A percentile compares a stretch with the other conserved stretches of the same genome.
Evolutionary conservation across 2,888 invertebrate species (phyloP).

Genomic region (Theodoxus fluviatilis): DNA sequence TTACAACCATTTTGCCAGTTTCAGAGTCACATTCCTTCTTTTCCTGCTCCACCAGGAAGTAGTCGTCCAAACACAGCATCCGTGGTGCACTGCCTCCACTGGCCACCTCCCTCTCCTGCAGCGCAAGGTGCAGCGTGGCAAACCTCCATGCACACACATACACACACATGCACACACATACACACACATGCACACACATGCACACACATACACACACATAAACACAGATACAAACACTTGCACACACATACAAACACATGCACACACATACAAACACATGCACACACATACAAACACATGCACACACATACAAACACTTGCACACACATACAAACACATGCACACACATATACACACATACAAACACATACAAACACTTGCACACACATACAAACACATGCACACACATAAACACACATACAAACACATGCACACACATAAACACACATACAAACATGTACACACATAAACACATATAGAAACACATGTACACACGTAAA

Average conservation of each 20-base stretch:
- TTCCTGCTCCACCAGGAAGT: constrained; percentile 81
- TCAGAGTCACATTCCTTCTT: constrained; percentile 71
- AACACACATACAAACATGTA: neutral
- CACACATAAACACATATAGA: no score
- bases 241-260: neutral
- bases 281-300: neutral
- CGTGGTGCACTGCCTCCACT: constrained; percentile 88
- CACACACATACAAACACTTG: neutral
- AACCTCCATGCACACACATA: neutral
- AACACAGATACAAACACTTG: neutral
- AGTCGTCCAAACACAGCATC: constrained; percentile 92
- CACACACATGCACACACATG: neutral
- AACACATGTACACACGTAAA: no score
- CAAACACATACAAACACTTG: no score
- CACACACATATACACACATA: neutral
- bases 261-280: no score
- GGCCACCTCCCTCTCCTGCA: constrained; percentile 77
- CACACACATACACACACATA: neutral
- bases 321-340: neutral
- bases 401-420: neutral
- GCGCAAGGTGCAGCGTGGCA: constrained; percentile 28
- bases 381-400: no score
- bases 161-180: neutral
- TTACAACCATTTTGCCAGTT: constrained; percentile 76
- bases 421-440: neutral